Conservation (phyloP, 2,113 vertebrate species). For the Pantherophis guttatus region DNA sequence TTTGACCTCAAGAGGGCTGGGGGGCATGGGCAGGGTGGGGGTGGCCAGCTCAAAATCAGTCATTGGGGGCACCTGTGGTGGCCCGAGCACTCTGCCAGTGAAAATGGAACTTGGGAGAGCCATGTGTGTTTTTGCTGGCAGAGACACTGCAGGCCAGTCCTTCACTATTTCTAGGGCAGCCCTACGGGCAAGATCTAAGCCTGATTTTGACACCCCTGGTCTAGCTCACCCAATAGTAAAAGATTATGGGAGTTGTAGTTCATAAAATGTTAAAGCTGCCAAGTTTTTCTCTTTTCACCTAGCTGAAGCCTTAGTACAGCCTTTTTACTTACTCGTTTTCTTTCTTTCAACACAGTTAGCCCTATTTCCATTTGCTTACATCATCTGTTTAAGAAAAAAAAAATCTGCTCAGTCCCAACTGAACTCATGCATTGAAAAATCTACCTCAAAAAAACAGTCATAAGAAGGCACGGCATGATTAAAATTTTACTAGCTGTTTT, state of each 20-base stretch:
- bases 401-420: conserved; percentile 20
- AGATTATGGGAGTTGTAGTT: too few species aligned
- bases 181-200: too few species aligned
- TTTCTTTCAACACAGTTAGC: background rate
- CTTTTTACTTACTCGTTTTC: background rate
- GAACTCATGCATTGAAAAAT: conserved; percentile 15
- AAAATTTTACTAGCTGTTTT: conserved; percentile 41
- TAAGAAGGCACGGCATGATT: background rate
- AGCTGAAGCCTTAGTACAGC: background rate
- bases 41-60: too few species aligned
- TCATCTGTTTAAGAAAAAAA: conserved; percentile 14
- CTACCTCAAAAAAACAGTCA: conserved; percentile 33
- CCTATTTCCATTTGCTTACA: background rate
- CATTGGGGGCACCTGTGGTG: too few species aligned
- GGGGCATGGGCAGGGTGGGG: too few species aligned
- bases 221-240: background rate
- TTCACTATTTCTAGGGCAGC: too few species aligned
- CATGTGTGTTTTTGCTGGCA: too few species aligned
- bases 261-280: background rate
- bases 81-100: too few species aligned
- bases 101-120: too few species aligned
- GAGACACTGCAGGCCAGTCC: too few species aligned
- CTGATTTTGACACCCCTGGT: too few species aligned
- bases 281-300: background rate
- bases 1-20: too few species aligned